Evolutionary conservation across 2,113 vertebrate genomes (phyloP), one percentile per base, ranked within the genome.

Genomic region (Ceyx margarethae): DNA sequence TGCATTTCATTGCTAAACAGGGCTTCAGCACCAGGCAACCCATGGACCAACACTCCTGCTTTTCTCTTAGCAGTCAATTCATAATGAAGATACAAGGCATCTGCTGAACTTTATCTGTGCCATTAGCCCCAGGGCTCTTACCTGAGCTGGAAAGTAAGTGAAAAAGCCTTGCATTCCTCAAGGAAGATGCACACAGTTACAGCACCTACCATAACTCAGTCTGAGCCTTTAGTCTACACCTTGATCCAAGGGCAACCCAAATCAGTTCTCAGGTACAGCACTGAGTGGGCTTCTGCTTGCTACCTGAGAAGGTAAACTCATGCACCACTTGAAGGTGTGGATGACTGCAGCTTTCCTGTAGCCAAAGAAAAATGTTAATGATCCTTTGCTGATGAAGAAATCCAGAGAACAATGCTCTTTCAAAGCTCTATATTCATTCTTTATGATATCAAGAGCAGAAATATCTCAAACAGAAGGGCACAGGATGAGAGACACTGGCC

Each of bases 181-280:
- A 91, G 64, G 54, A 77, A 25, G 13, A 67, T 11, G 18, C 28
- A 67, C 2, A 4, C 29, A 72, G 69, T 28, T 61, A 50, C 62
- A 81, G 87, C 28, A 68, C 71, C 11, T 81, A 81, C 75, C 35
- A 9, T 40, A 79, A 72, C 22, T 80, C 40, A 37, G 3, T 40
- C 45, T n/a, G 61, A 90, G 48, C 35, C 66, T 94, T 90, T 94
- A 42, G 67, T 90, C 88, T 75, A 88, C 65, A 77, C 73, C 80
- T 86, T 81, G 58, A 86, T 77, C 31, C 61, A 79, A 81, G 61
- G 62, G 73, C 65, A 91, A 65, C 28, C 43, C 50, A 56, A 78
- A 65, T 45, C 35, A 75, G 45, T 28, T 23, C 69, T 67, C 65
- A 64, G 54, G 58, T 4, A 66, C 48, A 67, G 48, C 1, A 1